Percentiles rank a stretch among this genome's conserved stretches.
These are phyloP conservation scores for Malurus leucopterus DNA, from an alignment of 2,797 vertebrate genomes.

Conservation along the genomic window DNA sequence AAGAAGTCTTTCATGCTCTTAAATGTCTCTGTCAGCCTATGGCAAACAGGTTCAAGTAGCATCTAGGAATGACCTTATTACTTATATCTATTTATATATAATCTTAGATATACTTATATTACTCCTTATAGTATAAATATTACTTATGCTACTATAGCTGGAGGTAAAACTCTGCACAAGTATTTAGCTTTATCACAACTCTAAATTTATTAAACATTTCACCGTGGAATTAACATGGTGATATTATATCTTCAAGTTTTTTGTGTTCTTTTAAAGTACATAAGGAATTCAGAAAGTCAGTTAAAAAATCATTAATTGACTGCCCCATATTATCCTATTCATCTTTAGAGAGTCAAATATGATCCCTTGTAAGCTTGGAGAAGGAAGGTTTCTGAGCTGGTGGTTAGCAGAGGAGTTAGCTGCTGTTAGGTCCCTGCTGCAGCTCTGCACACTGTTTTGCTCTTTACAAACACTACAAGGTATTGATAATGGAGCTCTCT, in stretches of 20 bases:
- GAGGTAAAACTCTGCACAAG: neutral
- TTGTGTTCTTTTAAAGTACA: accelerated
- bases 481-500: neutral
- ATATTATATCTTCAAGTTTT: neutral
- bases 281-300: neutral
- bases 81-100: neutral
- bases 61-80: neutral
- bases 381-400: neutral
- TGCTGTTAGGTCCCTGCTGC: neutral
- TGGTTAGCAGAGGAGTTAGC: neutral
- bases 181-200: neutral
- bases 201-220: neutral
- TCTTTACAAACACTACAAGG: neutral
- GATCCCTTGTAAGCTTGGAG: neutral
- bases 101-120: neutral
- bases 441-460: neutral
- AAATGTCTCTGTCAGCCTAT: neutral
- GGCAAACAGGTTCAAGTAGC: neutral
- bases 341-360: neutral
- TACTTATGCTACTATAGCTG: neutral
- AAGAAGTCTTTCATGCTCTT: neutral
- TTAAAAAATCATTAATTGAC: neutral
- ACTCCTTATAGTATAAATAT: neutral
- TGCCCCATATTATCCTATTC: neutral
- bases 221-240: neutral